Conservation (phyloP, 2,797 vertebrate genomes). For the Enteromius treurensis region DNA sequence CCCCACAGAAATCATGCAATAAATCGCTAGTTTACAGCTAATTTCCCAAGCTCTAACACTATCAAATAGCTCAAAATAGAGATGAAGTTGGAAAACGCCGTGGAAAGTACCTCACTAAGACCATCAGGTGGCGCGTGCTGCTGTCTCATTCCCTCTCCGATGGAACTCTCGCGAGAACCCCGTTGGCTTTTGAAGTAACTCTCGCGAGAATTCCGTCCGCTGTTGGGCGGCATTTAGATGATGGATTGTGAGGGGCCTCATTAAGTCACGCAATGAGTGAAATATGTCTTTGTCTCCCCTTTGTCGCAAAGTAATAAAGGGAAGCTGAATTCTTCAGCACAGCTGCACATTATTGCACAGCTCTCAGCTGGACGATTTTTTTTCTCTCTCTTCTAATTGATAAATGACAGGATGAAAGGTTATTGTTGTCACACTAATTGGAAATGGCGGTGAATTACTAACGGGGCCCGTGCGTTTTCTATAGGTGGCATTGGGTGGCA, state of each 20-base stretch:
- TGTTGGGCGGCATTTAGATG: constrained; percentile 59
- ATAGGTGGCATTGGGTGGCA: constrained; percentile 4
- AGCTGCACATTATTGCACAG: constrained; percentile 62
- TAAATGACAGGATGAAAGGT: constrained; percentile 66
- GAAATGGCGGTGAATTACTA: constrained; percentile 59
- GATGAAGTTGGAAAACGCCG: not conserved
- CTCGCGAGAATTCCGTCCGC: constrained; percentile 27
- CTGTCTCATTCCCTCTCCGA: constrained; percentile 40
- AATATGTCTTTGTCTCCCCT: constrained; percentile 65
- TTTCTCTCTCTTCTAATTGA: constrained; percentile 59
- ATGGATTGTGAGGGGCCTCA: constrained; percentile 59
- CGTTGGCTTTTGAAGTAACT: not conserved
- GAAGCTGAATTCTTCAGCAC: constrained; percentile 52
- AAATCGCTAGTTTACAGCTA: not conserved
- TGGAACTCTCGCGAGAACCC: constrained; percentile 28
- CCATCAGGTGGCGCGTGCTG: constrained; percentile 64
- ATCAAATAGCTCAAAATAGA: not conserved
- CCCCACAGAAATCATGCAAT: not conserved
- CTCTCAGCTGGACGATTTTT: constrained; percentile 53
- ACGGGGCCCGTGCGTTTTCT: constrained; percentile 51
- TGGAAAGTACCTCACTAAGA: constrained; percentile 4
- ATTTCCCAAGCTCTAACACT: not conserved
- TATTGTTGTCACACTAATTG: constrained; percentile 63
- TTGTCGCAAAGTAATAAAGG: constrained; percentile 67
- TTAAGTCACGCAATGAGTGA: constrained; percentile 62